Conservation (phyloP, 2,797 vertebrate genomes). For the Danio choprae region DNA sequence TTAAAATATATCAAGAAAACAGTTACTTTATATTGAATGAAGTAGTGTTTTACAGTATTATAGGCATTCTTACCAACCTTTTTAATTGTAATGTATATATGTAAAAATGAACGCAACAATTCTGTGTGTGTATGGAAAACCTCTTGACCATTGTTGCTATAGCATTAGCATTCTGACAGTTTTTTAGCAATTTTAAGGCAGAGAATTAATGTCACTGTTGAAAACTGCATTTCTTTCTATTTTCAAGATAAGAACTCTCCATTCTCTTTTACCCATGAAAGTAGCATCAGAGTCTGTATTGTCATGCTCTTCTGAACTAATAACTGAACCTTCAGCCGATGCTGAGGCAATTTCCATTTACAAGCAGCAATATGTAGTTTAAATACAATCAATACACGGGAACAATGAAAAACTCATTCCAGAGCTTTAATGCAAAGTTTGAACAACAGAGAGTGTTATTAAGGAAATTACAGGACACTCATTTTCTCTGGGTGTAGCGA, state of each 20-base stretch:
- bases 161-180: neutral
- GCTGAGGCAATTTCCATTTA: constrained; percentile 80
- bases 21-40: too few relatives aligned
- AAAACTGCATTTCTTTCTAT: neutral
- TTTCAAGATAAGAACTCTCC: constrained; percentile 2
- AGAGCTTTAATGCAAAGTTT: constrained; percentile 63
- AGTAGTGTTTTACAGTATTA: too few relatives aligned
- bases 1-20: too few relatives aligned
- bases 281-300: constrained; percentile 10
- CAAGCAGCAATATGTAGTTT: constrained; percentile 75
- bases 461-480: constrained; percentile 30
- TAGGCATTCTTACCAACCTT: too few relatives aligned
- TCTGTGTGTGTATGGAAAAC: too few relatives aligned
- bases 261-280: neutral
- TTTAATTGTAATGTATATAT: too few relatives aligned
- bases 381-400: constrained; percentile 76
- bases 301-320: constrained; percentile 43
- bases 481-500: constrained; percentile 26
- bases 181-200: neutral
- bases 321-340: constrained; percentile 60
- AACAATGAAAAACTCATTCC: constrained; percentile 68
- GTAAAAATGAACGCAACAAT: too few relatives aligned
- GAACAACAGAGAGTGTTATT: constrained; percentile 51
- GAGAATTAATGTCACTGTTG: neutral
- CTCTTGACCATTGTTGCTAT: neutral